Conservation (phyloP, 2,113 vertebrate genomes). For the Harpagus bidentatus region DNA sequence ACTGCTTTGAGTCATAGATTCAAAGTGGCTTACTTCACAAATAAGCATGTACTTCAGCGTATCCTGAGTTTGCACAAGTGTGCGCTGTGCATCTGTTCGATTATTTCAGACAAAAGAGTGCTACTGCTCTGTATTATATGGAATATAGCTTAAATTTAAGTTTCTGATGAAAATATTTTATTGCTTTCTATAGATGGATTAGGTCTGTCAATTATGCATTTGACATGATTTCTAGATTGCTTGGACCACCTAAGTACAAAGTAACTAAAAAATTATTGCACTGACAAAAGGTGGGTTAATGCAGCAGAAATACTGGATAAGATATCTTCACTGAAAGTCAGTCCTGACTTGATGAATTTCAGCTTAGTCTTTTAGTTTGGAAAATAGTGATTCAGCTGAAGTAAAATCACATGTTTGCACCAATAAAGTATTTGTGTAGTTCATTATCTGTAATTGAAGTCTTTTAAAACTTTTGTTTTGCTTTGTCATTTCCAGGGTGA, state of each 20-base stretch:
- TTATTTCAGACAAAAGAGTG: neutral
- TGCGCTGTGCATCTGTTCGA: neutral
- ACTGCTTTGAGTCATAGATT: neutral
- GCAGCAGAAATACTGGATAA: neutral
- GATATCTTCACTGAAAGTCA: neutral
- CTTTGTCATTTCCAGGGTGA: constrained; percentile 79
- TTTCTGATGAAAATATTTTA: neutral
- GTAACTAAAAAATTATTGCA: neutral
- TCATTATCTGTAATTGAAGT: neutral
- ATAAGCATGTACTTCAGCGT: neutral
- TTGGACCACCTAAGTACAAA: neutral
- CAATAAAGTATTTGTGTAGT: neutral
- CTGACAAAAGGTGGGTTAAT: neutral
- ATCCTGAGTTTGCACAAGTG: neutral
- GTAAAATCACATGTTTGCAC: neutral
- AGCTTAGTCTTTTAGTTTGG: neutral
- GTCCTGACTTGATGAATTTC: neutral
- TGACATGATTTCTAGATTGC: neutral
- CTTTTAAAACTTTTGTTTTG: neutral
- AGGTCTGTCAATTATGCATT: neutral
- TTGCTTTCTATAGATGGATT: neutral
- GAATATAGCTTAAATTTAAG: neutral
- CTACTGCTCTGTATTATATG: neutral
- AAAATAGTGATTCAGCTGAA: neutral
- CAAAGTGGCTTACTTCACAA: neutral